Conservation (phyloP, 2,888 invertebrate species). For the Ephialtes manifestator region DNA sequence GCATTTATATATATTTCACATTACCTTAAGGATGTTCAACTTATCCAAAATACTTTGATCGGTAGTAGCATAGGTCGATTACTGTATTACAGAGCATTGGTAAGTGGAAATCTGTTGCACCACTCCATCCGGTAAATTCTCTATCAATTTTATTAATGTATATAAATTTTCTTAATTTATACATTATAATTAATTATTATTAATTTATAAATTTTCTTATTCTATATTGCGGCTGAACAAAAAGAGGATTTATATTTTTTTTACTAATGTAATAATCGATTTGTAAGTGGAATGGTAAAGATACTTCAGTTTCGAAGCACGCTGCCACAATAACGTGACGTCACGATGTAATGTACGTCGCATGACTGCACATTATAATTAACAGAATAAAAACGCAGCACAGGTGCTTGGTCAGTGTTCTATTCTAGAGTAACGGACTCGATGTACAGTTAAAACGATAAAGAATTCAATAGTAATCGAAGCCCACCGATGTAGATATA, state of each 20-base stretch:
- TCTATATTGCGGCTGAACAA: not conserved
- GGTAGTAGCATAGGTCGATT: not conserved
- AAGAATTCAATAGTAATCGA: slow-evolving; percentile 13
- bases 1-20: too few relatives aligned
- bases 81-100: not conserved
- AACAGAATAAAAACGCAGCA: not conserved
- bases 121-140: not conserved
- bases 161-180: not conserved
- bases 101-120: slow-evolving; percentile 10
- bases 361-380: slow-evolving; percentile 23
- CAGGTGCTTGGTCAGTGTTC: slow-evolving; percentile 10
- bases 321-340: slow-evolving; percentile 29
- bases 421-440: slow-evolving; percentile 11
- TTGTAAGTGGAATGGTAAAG: not conserved
- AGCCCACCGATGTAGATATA: not conserved
- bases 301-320: slow-evolving; percentile 3
- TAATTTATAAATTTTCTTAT: not conserved
- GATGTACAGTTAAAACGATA: slow-evolving; percentile 26
- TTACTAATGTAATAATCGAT: not conserved
- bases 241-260: not conserved
- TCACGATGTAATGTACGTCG: slow-evolving; percentile 29
- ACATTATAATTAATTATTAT: not conserved
- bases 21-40: too few relatives aligned
- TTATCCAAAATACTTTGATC: not conserved
- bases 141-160: too few relatives aligned